Evolutionary conservation across 2,797 vertebrate genomes (phyloP).

Genomic region (Falco concolor): DNA sequence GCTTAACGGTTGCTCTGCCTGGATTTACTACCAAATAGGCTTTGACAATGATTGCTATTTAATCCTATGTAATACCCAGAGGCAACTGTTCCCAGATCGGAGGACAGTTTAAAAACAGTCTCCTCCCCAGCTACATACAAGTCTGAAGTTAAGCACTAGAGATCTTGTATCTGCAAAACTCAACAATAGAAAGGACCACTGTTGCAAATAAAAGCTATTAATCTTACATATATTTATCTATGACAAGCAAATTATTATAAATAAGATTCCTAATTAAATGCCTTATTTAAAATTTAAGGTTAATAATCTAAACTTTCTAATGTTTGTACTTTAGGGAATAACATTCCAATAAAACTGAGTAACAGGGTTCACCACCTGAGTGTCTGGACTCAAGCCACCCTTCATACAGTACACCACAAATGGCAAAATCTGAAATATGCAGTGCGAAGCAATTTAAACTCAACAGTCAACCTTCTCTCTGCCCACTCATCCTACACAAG

Average conservation of each 20-base stretch:
- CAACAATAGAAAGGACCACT: not conserved
- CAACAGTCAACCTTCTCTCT: not conserved
- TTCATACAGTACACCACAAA: not conserved
- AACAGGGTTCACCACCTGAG: not conserved
- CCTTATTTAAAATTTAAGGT: not conserved
- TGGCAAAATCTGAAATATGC: not conserved
- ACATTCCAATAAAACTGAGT: not conserved
- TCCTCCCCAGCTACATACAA: not conserved
- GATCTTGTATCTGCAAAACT: not conserved
- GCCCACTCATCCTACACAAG: not conserved
- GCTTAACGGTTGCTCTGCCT: constrained; percentile 76
- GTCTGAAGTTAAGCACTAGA: not conserved
- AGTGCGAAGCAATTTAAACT: not conserved
- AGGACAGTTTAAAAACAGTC: constrained; percentile 9
- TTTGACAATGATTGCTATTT: constrained; percentile 79
- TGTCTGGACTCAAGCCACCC: not conserved
- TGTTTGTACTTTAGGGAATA: not conserved
- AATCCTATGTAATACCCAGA: constrained; percentile 77
- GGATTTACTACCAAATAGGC: constrained; percentile 80
- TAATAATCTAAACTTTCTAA: not conserved
- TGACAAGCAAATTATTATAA: not conserved
- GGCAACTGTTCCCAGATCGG: constrained; percentile 59
- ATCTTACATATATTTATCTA: not conserved
- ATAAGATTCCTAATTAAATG: not conserved
- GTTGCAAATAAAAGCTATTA: not conserved